Evolutionary conservation across 2,888 invertebrate species (phyloP), one percentile per base, ranked within the genome.

Genomic region (Lasioglossum oenotherae): DNA sequence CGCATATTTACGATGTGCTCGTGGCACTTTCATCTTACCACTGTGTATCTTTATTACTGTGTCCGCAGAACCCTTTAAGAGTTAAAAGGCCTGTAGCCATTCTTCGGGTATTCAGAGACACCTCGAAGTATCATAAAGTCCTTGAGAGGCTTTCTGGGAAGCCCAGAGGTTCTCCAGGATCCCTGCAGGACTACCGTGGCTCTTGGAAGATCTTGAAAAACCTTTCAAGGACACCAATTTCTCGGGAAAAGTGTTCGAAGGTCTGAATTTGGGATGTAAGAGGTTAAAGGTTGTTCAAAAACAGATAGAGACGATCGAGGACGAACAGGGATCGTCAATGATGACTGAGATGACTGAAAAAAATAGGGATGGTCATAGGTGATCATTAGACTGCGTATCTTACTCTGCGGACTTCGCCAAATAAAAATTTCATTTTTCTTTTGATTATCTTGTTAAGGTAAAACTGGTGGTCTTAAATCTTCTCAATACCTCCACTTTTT

Each of bases 11-110:
- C 27, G 64, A 64, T 31, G 64, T 31, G 64, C 31, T 64, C 64
- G 64, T 31, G 64, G 64, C 31, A 16, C 31, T 27, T 31, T 27
- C 60, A 27, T 64, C 64, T 60, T 60, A n/a, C 23, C 60, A 27
- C 60, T 14, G 60, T 27, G 14, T 64, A 64, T 64, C 64, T 64
- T 64, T 64, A 64, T 64, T 64, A 64, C 64, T 64, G 27, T 64
- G 64, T 64, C 64, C 64, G 64, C 6, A 31, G 64, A 64, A 64
- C 64, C 31, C 64, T 64, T 64, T 64, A 64, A 64, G 64, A 64
- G 64, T 64, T 64, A 64, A 64, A 64, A 27, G 64, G 64, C 31
- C 64, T 14, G 64, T 31, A 64, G 31, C 64, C 6, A 31, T 64
- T 31, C 64, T 6, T 31, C 27, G n/a, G 31, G 27, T 64, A 64